A percentile compares a stretch with the other conserved stretches of the same genome.
Evolutionary conservation across 1,140 invertebrate genomes (phyloP).

Genomic region (Cecropterus lyciades): DNA sequence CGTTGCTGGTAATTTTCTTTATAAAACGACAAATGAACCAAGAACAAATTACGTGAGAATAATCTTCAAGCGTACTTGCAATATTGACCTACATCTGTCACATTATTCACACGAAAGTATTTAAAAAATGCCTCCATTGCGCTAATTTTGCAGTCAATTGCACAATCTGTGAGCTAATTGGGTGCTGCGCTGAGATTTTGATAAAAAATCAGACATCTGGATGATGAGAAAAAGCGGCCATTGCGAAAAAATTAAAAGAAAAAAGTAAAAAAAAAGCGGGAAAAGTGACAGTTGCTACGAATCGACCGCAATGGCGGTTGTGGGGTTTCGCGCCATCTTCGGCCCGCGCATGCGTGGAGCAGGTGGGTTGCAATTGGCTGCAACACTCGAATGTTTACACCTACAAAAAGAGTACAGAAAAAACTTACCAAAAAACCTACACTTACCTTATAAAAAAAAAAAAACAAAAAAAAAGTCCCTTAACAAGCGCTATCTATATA

Average conservation of each 20-base stretch:
- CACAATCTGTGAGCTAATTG: conserved; percentile 47
- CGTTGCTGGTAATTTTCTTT: neutral
- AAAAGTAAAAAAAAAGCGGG: conserved; percentile 64
- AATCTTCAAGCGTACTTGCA: conserved; percentile 35
- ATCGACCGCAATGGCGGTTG: conserved; percentile 61
- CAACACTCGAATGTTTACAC: conserved; percentile 38
- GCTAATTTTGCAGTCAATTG: conserved; percentile 49
- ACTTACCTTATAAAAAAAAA: neutral
- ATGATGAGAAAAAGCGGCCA: conserved; percentile 34
- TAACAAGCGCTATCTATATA: neutral
- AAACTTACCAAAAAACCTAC: neutral
- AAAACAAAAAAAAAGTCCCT: neutral
- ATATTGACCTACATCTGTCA: conserved; percentile 60
- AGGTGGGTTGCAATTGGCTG: conserved; percentile 59
- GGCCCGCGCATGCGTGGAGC: conserved; percentile 59
- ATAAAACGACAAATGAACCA: conserved; percentile 12
- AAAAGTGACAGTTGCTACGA: conserved; percentile 72
- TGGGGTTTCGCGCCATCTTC: conserved; percentile 57
- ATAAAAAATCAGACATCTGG: conserved; percentile 63
- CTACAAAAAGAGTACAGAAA: conserved; percentile 16
- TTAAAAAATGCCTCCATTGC: conserved; percentile 48
- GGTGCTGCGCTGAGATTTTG: conserved; percentile 56
- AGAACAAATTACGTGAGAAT: conserved; percentile 41
- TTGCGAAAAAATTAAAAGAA: conserved; percentile 41
- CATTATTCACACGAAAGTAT: conserved; percentile 64